Base-by-base conservation (phyloP, 2,888 invertebrate species). In the Drosophila pegasa region DNA sequence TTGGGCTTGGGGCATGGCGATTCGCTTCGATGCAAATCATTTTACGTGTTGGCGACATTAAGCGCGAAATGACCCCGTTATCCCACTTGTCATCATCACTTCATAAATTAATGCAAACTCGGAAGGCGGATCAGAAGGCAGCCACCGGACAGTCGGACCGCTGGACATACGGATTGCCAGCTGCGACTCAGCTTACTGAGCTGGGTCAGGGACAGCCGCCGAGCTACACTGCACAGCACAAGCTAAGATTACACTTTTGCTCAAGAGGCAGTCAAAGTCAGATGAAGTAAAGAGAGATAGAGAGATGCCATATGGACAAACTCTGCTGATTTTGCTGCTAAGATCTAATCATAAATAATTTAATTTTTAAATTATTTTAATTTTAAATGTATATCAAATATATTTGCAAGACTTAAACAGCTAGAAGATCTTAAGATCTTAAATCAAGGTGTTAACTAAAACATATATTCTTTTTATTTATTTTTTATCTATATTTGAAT, bases 1-100 rank as follows among this genome's bases (percentile, higher is more conserved):
- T 68, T 18, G 31, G 22, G 33, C 31, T 31, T 18, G 56, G 25
- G 68, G 75, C 51, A 70, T 75, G 31, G 63, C 29, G 52, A 35
- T 69, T 72, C 70, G 31, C 40, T 75, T 71, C 80, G 85, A 89
- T 86, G 89, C 86, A 86, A 85, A 86, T 89, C 87, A 89, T 85
- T 88, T 89, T 88, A 89, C 88, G 90, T 90, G 89, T 90, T 89
- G 87, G 88, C 89, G 90, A 90, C 88, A 88, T 88, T 88, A 88
- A 90, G 90, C 82, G 71, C 88, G 89, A 88, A 90, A 88, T 88
- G 88, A 88, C 88, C 88, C 89, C 88, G 88, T 90, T 90, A 88
- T 88, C 90, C 90, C 90, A 88, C 90, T 88, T 88, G 88, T 88
- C 88, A 88, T 90, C 88, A 82, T 90, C 88, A 88, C 88, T 89